These are phyloP conservation scores for Sesia bembeciformis DNA, from an alignment of 2,888 invertebrate species.

Conservation along the genomic window DNA sequence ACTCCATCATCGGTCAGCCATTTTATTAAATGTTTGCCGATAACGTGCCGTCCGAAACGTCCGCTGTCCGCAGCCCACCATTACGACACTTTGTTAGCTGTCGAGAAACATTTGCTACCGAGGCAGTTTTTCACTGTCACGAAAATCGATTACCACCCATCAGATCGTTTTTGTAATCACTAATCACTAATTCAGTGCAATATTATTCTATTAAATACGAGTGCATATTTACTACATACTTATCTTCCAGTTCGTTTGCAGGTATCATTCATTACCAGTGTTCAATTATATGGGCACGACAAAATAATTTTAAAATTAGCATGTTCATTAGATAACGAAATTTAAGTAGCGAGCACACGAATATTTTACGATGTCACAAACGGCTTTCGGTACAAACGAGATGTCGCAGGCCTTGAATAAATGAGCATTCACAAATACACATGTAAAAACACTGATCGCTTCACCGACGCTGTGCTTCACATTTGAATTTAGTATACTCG, in stretches of 20 bases:
- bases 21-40: conserved; percentile 56
- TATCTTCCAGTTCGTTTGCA: conserved; percentile 3
- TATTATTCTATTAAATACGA: background rate
- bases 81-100: conserved; percentile 49
- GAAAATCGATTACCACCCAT: conserved; percentile 6
- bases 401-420: conserved; percentile 59
- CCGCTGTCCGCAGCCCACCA: conserved; percentile 25
- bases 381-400: conserved; percentile 52
- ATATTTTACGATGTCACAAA: conserved; percentile 47
- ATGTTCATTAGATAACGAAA: conserved; percentile 14
- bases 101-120: conserved; percentile 29
- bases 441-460: conserved; percentile 26
- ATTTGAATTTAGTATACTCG: conserved; percentile 24
- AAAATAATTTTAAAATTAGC: background rate
- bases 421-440: conserved; percentile 42
- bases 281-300: background rate
- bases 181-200: background rate
- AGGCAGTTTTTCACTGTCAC: conserved; percentile 4
- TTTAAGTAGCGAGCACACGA: conserved; percentile 17
- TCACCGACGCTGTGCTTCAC: conserved; percentile 24
- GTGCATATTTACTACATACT: background rate
- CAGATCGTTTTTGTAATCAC: background rate
- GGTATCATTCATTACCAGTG: no score
- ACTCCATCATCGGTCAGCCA: conserved; percentile 56
- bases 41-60: conserved; percentile 23